Base-by-base conservation (phyloP, 92 coral and sea anemone species). In the Plumapathes pennacea region DNA sequence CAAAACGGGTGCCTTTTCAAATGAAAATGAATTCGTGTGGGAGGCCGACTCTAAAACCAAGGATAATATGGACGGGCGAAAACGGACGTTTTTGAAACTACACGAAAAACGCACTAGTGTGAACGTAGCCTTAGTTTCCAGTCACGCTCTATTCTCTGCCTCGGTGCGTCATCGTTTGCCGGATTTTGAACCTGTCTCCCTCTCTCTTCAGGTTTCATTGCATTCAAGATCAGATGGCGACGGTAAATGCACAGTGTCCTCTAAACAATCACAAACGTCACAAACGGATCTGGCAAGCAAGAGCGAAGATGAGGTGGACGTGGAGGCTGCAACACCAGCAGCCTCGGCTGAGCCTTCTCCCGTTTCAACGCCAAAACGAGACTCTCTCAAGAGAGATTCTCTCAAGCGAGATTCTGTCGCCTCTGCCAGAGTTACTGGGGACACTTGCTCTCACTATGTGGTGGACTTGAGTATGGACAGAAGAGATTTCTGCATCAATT, bases 221-320 rank as follows among this genome's bases (percentile, higher is more conserved):
- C 85, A 84, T 49, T 87, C 96, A 47, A 71, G 96, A 29, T 87
- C 72, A 17, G 96, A 87, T 38, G 96, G 96, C 12, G 96, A 87
- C 48, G 96, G 96, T 13, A 82, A 85, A 38, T 83, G 85, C 30
- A 77, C 78, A 30, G 85, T 85, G 29, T 62, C 76, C 11, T 87
- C 96, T 5, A 76, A 80, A 51, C 96, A 87, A 68, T 87, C 96
- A 17, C 96, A 87, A 57, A 87, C 96, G 32, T 87, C 96, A 7
- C 96, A 87, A 66, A 87, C 90, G 10, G 79, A 78, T 51, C 86
- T 87, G 18, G 72, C 90, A 5, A 67, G 46, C 22, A 71, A 76
- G 60, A 79, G 63, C 11, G 83, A 68, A 26, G 81, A 85, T 34
- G 83, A 72, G 33, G 76, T 65, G 5, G 74, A 64, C 25, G 65